Evolutionary conservation across 2,888 invertebrate species (phyloP), one percentile per base, ranked within the genome.

Genomic region (Seira ritae): DNA sequence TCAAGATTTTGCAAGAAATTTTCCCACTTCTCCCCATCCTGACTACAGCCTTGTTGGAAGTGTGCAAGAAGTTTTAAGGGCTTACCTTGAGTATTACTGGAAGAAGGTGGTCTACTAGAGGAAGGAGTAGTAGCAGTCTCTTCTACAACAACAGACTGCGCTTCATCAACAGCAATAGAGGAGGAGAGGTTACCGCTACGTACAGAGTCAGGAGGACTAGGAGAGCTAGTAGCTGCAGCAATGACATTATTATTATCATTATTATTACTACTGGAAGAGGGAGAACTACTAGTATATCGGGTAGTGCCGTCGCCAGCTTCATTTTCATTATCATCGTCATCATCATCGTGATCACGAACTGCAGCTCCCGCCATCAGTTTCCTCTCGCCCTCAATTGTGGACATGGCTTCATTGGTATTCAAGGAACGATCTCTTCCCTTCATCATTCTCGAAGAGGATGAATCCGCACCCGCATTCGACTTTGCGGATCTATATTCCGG

Each of bases 81-180:
- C 87, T 87, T 88, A 87, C 88, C 88, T 88, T 86, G 88, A 86
- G 84, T 80, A 85, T 84, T 86, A 80, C 74, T 84, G 84, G 83
- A 72, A 31, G 31, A 31, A 81, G 80, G 60, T 69, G 77, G 72
- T 73, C 85, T 84, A 85, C 84, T 66, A 65, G 84, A 76, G 71
- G 84, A 76, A 31, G 31, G 31, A 31, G 31, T 31, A 31, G 31
- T 31, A 31, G 31, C 31, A 71, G 65, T 42, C 67, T 72, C 76
- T 71, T 83, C 82, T 83, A 83, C 86, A 31, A 31, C 31, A 74
- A 75, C 75, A 81, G 77, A 68, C 66, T 76, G 75, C 73, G 80
- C 66, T 73, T 81, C 79, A 84, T 70, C 71, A 74, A 75, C 37
- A 84, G 70, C 71, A 74, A 75, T 46, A 84, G 70, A 79, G 71